A percentile compares a stretch with the other conserved stretches of the same genome.
These are phyloP conservation scores for Hestina assimilis DNA, from an alignment of 1,140 invertebrate genomes.

Conservation along the genomic window DNA sequence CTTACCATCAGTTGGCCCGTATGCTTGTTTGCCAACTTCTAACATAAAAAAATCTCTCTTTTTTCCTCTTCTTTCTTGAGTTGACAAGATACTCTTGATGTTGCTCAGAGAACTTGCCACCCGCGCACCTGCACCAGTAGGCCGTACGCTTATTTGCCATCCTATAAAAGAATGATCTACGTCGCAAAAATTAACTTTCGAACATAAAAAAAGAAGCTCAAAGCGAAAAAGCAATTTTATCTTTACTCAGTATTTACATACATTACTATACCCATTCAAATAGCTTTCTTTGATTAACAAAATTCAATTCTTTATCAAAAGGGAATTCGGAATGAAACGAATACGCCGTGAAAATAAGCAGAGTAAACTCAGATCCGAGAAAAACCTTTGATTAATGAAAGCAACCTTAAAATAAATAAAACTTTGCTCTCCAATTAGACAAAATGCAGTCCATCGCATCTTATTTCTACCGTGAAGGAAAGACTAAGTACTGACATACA, in stretches of 20 bases:
- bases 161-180: too few relatives aligned
- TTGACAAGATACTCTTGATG: too few relatives aligned
- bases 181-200: too few relatives aligned
- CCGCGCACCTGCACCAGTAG: too few relatives aligned
- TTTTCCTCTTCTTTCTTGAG: too few relatives aligned
- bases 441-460: slow-evolving; percentile 20
- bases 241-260: not conserved
- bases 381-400: slow-evolving; percentile 12
- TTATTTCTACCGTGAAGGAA: not conserved
- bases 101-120: too few relatives aligned
- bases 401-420: slow-evolving; percentile 11
- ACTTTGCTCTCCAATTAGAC: slow-evolving; percentile 13
- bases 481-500: slow-evolving; percentile 14
- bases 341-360: not conserved
- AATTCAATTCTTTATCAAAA: not conserved
- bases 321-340: not conserved
- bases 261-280: not conserved
- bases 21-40: too few relatives aligned
- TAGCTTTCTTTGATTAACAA: not conserved
- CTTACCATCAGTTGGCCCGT: too few relatives aligned
- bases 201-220: not conserved
- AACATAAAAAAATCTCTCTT: too few relatives aligned
- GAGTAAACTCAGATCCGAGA: not conserved
- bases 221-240: not conserved
- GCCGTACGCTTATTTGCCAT: too few relatives aligned